These are phyloP conservation scores for Sebastes alutus DNA, from an alignment of 2,797 vertebrate species.

Conservation along the genomic window DNA sequence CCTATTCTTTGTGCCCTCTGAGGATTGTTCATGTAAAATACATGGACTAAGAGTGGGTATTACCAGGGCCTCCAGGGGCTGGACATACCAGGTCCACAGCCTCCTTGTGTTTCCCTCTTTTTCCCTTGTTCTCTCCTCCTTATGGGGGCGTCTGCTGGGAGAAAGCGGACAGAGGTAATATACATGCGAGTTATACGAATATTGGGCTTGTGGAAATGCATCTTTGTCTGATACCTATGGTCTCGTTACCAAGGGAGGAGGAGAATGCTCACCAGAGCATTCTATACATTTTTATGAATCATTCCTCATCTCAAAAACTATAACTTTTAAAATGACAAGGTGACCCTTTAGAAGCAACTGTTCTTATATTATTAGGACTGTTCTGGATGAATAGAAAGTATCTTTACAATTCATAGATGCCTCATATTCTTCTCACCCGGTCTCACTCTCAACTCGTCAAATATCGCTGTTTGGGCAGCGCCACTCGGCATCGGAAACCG, in stretches of 20 bases:
- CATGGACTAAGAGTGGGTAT: conserved; percentile 94
- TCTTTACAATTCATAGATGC: not conserved
- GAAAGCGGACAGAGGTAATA: conserved; percentile 45
- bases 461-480: no score
- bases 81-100: conserved; percentile 84
- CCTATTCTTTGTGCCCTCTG: conserved; percentile 91
- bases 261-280: conserved; percentile 19
- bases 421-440: not conserved
- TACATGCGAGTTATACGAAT: conserved; percentile 45
- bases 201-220: conserved; percentile 67
- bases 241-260: conserved; percentile 39
- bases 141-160: conserved; percentile 60
- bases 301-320: conserved; percentile 43
- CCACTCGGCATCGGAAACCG: no score
- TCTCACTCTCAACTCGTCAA: no score
- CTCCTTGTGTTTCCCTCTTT: conserved; percentile 54
- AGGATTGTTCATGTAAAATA: conserved; percentile 97
- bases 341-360: conserved; percentile 20
- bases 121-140: conserved; percentile 44
- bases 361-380: not conserved
- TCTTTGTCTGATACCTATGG: conserved; percentile 64
- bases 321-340: conserved; percentile 44
- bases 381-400: not conserved
- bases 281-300: conserved; percentile 44
- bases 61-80: conserved; percentile 92